Evolutionary conservation across 2,888 invertebrate species (phyloP).

Genomic region (Sarcophaga carnaria): DNA sequence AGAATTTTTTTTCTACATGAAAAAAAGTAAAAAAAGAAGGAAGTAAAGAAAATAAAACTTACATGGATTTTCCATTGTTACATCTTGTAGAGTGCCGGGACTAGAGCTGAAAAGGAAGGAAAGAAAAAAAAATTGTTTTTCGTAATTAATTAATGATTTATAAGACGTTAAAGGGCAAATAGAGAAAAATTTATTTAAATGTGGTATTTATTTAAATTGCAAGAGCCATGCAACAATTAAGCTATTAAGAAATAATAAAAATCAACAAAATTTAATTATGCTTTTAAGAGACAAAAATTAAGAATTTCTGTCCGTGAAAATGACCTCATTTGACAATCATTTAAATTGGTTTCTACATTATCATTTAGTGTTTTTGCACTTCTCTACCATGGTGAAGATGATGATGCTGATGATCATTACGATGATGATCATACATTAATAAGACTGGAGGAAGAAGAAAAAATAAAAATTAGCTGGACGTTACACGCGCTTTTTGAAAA

Average conservation of each 20-base stretch:
- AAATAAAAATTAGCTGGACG: neutral
- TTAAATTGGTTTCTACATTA: slow-evolving; percentile 42
- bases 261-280: slow-evolving; percentile 40
- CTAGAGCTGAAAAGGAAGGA: slow-evolving; percentile 85
- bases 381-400: too few relatives aligned
- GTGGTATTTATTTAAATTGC: slow-evolving; percentile 48
- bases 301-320: slow-evolving; percentile 26
- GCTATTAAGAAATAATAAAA: slow-evolving; percentile 34
- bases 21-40: neutral
- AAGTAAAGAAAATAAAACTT: slow-evolving; percentile 71
- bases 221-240: slow-evolving; percentile 52
- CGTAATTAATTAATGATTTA: slow-evolving; percentile 6
- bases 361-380: neutral
- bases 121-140: slow-evolving; percentile 52
- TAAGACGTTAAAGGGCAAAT: neutral
- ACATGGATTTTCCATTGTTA: slow-evolving; percentile 84
- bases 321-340: slow-evolving; percentile 71
- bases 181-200: slow-evolving; percentile 23
- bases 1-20: neutral
- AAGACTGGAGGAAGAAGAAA: neutral
- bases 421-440: neutral
- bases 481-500: neutral
- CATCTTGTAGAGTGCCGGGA: slow-evolving; percentile 87
- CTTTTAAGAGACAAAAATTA: neutral
- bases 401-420: neutral